Evolutionary conservation across 2,113 vertebrate genomes (phyloP).

Genomic region (Willisornis vidua): DNA sequence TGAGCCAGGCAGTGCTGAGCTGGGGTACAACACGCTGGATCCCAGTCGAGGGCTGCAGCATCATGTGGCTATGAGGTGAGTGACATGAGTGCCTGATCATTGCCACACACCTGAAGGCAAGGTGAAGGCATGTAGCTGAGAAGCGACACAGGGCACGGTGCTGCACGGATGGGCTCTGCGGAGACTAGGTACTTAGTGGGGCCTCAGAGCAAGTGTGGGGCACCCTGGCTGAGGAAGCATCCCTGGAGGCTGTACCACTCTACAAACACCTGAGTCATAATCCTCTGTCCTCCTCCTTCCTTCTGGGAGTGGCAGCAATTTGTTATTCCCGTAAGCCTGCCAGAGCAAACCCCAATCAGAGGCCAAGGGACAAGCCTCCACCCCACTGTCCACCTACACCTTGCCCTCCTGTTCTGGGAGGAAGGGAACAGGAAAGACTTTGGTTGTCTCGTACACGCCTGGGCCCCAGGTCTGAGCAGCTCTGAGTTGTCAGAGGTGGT

Average conservation of each 20-base stretch:
- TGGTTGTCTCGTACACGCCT: background rate
- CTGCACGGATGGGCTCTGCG: accelerated
- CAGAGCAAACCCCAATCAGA: background rate
- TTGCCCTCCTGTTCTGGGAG: background rate
- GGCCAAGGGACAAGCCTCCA: slow-evolving; percentile 18
- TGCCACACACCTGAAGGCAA: accelerated
- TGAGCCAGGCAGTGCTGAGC: accelerated
- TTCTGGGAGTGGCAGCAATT: slow-evolving; percentile 60
- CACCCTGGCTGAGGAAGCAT: background rate
- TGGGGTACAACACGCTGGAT: accelerated
- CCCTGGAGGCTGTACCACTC: slow-evolving; percentile 36
- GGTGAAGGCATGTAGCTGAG: accelerated
- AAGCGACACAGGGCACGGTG: background rate
- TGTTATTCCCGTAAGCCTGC: background rate
- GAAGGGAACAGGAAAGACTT: slow-evolving; percentile 8
- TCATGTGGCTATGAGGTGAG: accelerated
- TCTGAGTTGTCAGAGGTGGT: background rate
- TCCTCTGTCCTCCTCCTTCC: slow-evolving; percentile 47
- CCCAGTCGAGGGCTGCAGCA: background rate
- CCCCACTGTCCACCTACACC: slow-evolving; percentile 43
- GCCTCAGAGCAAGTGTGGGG: background rate
- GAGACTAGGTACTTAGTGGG: background rate
- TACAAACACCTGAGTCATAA: slow-evolving; percentile 62
- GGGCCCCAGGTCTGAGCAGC: background rate
- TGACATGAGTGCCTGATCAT: accelerated